Evolutionary conservation across 2,113 vertebrate species (phyloP), one percentile per base, ranked within the genome.

Genomic region (Peromyscus maniculatus): DNA sequence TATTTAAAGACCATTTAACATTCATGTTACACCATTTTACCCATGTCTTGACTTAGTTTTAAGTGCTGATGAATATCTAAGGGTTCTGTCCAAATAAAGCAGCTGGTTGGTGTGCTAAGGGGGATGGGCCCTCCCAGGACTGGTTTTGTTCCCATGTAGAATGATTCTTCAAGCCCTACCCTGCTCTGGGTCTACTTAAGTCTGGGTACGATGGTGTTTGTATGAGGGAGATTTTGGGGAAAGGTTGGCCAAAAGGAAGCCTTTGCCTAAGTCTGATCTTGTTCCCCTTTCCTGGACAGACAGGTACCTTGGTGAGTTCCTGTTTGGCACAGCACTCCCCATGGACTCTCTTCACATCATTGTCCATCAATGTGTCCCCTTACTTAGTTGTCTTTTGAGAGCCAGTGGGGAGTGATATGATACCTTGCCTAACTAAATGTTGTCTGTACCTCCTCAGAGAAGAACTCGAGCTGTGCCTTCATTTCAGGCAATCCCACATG

Each of bases 201-300:
- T 16, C 31, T 93, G 31, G 72, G 21, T 95, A n/a, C 36, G 92
- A 93, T 67, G 91, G 74, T 10, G 33, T 95, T 89, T 64, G 22
- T 67, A 28, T 75, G 64, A 89, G 87, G 4, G 89, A 93, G 84
- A 46, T 84, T 95, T 94, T 82, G 52, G 86, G 77, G 83, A 93
- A 96, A 93, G 52, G 19, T 49, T 94, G 75, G n/a, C 86, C 59
- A n/a, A 96, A 77, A 71, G 39, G 19, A 94, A 96, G 64, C 12
- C 22, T 69, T 95, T 87, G 0, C 62, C 21, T 0, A 64, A 55
- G 92, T 67, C 77, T 97, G 95, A 55, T 92, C 66, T 87, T 33
- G 72, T 92, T 96, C 87, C 52, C 72, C 91, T 95, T n/a, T 74
- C 5, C 52, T 94, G 89, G 89, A 71, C 31, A 74, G 67, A 84